Percentiles rank a stretch among this genome's conserved stretches.
Evolutionary conservation across 2,113 vertebrate genomes (phyloP).

Genomic region (Machaerirhynchus nigripectus): DNA sequence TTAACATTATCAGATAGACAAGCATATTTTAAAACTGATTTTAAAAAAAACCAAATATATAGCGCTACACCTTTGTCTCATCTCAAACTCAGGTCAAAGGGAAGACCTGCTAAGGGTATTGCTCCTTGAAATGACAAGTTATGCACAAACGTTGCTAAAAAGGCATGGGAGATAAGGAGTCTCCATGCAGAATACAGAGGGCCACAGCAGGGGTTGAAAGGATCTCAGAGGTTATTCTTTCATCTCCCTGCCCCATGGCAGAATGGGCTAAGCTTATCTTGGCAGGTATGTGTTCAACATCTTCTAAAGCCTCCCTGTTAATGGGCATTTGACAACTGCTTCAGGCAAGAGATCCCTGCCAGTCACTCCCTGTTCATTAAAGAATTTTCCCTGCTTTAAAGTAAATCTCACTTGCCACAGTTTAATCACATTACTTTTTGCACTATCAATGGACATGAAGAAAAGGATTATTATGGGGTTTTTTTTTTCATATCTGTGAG

Average conservation of each 20-base stretch:
- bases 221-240: neutral
- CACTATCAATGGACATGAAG: neutral
- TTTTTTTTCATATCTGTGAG: neutral
- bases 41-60: neutral
- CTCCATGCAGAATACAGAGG: neutral
- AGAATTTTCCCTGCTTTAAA: constrained; percentile 4
- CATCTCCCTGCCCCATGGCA: neutral
- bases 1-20: neutral
- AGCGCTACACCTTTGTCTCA: neutral
- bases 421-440: constrained; percentile 5
- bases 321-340: constrained; percentile 8
- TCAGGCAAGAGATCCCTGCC: neutral
- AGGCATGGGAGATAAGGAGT: neutral
- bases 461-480: neutral
- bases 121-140: neutral
- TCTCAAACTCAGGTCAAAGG: neutral
- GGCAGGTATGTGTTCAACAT: neutral
- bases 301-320: neutral
- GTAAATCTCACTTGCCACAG: constrained; percentile 17
- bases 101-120: neutral
- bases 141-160: neutral
- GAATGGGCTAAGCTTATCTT: neutral
- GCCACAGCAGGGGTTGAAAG: neutral
- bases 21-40: neutral
- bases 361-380: neutral